A percentile compares a stretch with the other conserved stretches of the same genome.
phyloP scores from a whole-genome alignment of 2,113 vertebrate genomes.

The Eulemur rufifrons region DNA sequence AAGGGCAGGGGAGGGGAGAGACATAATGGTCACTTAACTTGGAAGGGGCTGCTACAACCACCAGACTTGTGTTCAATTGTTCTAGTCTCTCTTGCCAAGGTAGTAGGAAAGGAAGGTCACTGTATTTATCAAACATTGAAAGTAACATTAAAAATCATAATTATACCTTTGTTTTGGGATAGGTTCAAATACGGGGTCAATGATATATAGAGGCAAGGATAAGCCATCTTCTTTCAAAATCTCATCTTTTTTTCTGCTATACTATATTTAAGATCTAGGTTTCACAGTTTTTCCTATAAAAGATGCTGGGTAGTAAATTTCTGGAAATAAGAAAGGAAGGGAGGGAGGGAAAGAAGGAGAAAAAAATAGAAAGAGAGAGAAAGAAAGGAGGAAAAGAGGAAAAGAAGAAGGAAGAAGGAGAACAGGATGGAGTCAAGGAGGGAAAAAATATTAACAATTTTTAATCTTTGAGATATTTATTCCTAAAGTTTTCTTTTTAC shows the following conservation, averaged over 20 bases:
- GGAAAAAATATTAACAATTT: neutral
- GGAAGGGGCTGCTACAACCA: neutral
- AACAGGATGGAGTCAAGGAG: neutral
- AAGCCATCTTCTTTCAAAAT: neutral
- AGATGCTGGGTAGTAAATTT: neutral
- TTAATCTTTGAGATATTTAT: neutral
- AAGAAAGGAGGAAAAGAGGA: rapidly evolving
- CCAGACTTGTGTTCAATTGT: neutral
- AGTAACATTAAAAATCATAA: neutral
- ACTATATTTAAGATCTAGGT: neutral
- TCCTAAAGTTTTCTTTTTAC: neutral
- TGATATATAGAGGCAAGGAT: neutral
- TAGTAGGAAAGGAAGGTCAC: neutral
- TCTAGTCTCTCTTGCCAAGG: neutral
- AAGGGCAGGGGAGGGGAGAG: neutral
- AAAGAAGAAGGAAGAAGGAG: neutral
- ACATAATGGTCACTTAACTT: neutral
- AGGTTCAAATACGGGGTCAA: neutral
- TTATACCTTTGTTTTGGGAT: neutral
- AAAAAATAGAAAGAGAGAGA: too few species aligned
- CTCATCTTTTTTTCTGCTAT: conserved; percentile 18
- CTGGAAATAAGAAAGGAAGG: neutral
- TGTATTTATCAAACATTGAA: neutral
- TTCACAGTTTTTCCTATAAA: conserved; percentile 24
- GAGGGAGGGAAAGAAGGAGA: neutral